Evolutionary conservation across 2,113 vertebrate genomes (phyloP).

Genomic region (Recurvirostra avosetta): DNA sequence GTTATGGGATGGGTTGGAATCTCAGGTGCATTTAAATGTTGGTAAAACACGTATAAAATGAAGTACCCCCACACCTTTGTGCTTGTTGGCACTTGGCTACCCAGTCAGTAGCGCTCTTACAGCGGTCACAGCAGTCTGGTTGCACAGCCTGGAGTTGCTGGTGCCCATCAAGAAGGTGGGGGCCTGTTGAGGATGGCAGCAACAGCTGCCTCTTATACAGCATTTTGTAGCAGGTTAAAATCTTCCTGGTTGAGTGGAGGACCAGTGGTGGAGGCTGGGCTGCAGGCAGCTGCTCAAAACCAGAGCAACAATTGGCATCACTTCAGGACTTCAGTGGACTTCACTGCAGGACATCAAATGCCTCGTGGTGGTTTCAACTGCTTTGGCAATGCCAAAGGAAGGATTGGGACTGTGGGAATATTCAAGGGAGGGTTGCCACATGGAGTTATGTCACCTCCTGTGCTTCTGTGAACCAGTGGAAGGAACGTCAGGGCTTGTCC

Average conservation of each 20-base stretch:
- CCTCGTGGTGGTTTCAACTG: neutral
- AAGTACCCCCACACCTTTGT: rapidly evolving
- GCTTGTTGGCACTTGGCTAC: neutral
- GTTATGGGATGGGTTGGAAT: neutral
- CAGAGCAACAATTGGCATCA: neutral
- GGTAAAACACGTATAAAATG: neutral
- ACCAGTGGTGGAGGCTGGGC: neutral
- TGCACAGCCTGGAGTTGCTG: rapidly evolving
- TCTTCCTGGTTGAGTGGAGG: neutral
- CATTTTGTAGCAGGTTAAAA: neutral
- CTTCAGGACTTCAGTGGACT: too few relatives aligned
- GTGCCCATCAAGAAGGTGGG: rapidly evolving
- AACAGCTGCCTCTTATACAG: neutral
- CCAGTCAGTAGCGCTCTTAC: neutral
- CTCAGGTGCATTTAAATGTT: neutral
- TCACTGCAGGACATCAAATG: neutral
- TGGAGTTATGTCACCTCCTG: neutral
- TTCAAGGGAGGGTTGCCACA: neutral
- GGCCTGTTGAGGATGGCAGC: neutral
- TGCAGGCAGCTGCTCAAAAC: neutral
- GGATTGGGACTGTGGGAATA: neutral
- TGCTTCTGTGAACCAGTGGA: neutral
- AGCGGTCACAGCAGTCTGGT: neutral
- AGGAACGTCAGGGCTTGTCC: neutral
- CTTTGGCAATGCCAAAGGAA: neutral